Base-by-base conservation (phyloP, 2,888 invertebrate genomes). In the Drosophila nigricruria region DNA sequence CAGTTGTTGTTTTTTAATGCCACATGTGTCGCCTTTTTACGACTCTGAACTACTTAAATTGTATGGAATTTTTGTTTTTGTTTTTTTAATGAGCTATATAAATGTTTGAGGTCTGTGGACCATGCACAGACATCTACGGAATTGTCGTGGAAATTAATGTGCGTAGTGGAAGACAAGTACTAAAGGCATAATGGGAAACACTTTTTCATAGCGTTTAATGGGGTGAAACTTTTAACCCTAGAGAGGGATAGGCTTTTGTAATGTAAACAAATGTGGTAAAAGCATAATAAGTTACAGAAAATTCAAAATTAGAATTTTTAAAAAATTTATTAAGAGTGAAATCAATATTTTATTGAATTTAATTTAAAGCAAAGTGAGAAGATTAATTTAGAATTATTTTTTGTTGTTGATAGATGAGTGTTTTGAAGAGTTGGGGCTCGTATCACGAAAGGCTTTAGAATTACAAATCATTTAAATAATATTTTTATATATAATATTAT, bases 71-170 rank as follows among this genome's bases (percentile, higher is more conserved):
- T 42, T 65, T 60, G 68, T 25, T 64, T 57, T 60, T 66, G 36
- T 23, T 47, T 40, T 68, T 70, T 77, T 79, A 84, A 85, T 85
- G 88, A 80, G 80, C 88, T 66, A 82, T 83, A 82, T 79, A 85
- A 76, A 70, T 72, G 72, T 65, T 71, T 64, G 53, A 59, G 65
- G 43, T 53, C 61, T 58, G 40, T 57, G 42, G 60, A 67, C 72
- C 66, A 72, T 42, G 43, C 12, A 36, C 54, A 54, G 42, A 34
- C 59, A 52, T 69, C 16, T 53, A 70, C 73, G 58, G 32, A 76
- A 73, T 56, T 84, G 71, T 68, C 75, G 12, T 65, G 57, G 47
- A 32, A 53, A 57, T 60, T 14, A 25, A 62, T 62, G 73, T 63
- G 73, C 73, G 73, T 49, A 32, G 30, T 32, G 18, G 18, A 30